Percentiles rank a stretch among this genome's conserved stretches.
phyloP scores from a whole-genome alignment of 2,113 vertebrate genomes.

The Chrysemys picta region DNA sequence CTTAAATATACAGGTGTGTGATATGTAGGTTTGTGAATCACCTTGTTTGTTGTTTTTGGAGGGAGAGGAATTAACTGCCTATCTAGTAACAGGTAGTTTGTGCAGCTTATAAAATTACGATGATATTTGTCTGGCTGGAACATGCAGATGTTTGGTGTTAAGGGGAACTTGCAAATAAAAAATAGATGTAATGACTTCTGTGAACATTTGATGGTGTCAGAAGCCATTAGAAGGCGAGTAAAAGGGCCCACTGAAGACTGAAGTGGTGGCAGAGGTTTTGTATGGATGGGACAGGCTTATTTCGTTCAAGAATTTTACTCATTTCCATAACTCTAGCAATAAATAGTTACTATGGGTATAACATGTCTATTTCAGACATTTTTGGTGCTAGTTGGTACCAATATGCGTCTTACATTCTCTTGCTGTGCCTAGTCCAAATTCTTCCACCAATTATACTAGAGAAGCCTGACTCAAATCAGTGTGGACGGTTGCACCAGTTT shows the following conservation, averaged over 20 bases:
- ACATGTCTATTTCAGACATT: background rate
- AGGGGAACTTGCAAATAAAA: background rate
- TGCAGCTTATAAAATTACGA: constrained; percentile 3
- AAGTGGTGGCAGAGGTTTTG: constrained; percentile 15
- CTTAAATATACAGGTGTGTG: constrained; percentile 3
- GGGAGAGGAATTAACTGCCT: constrained; percentile 19
- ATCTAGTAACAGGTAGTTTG: background rate
- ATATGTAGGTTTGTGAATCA: background rate
- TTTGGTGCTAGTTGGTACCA: background rate
- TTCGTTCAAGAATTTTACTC: background rate
- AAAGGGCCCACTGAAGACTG: constrained; percentile 4
- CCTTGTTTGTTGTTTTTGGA: background rate
- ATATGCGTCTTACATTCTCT: background rate
- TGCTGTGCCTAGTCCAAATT: background rate
- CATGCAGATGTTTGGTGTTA: constrained; percentile 8
- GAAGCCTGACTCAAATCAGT: fast-evolving
- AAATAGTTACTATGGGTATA: constrained; percentile 3
- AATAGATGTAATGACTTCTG: background rate
- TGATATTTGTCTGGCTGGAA: background rate
- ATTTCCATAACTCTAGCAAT: background rate
- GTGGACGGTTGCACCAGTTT: too few relatives aligned
- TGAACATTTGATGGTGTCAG: background rate
- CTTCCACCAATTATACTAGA: background rate
- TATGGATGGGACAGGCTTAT: background rate
- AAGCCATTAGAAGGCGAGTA: constrained; percentile 16